Evolutionary conservation across 2,797 vertebrate species (phyloP), one percentile per base, ranked within the genome.

Genomic region (Tamandua tetradactyla): DNA sequence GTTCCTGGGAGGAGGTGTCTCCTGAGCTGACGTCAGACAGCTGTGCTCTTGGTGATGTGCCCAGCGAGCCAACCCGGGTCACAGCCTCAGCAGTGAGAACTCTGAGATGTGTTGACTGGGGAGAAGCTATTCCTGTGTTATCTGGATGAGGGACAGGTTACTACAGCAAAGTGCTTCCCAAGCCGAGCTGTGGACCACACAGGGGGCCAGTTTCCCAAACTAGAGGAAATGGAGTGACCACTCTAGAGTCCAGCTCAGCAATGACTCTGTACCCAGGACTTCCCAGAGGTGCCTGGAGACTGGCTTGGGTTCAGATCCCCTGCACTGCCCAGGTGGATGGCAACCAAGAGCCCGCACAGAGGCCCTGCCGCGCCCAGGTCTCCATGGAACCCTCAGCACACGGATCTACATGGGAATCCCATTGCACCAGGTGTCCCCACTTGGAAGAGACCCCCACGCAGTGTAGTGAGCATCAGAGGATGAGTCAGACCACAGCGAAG

Each of bases 251-350:
- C 23, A 11, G 20, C 32, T 40, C 13, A 9, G 74, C 7, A 32
- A 47, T 13, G 4, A 4, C 57, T 64, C 6, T 47, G 47, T 32
- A 32, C 4, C 1, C 4, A 69, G 52, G 12, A 32, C 2, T 2
- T 27, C 37, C 52, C 3, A 3, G 30, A n/a, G 71, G 13, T n/a
- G 14, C 17, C 35, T 32, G 8, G 17, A 25, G 7, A 20, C 4
- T 0, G 0, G 3, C 13, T 62, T 35, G 30, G 42, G 23, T 62
- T 49, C 13, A 2, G 0, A 4, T 15, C 14, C 2, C 42, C n/a
- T 0, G 8, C 4, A 6, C 8, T 27, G 49, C 0, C 22, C 0
- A 8, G 0, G 2, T 0, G 12, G 59, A 2, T 3, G 22, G n/a
- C 30, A 5, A 2, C 0, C 15, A 13, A n/a, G 62, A 3, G 15